Percentiles rank a stretch among this genome's conserved stretches.
Conservation (phyloP, 2,797 vertebrate species). For the Acropternis orthonyx region DNA sequence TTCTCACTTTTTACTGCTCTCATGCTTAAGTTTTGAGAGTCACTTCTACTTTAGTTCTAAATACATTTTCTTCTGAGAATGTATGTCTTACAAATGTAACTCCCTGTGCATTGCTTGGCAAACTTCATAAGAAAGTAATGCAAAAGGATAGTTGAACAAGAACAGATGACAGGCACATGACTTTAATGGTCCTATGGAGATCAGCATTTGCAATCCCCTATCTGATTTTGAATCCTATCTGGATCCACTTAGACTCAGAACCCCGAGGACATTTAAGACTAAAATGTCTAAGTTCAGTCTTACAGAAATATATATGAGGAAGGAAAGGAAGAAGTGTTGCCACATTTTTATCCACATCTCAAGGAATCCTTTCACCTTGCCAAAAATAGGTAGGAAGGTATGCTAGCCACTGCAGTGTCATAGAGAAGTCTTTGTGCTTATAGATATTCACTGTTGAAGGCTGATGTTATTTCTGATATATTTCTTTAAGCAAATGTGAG, state of each 20-base stretch:
- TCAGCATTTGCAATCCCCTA: neutral
- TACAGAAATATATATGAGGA: neutral
- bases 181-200: neutral
- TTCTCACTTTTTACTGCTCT: neutral
- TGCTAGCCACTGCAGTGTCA: neutral
- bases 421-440: neutral
- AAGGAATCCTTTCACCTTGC: neutral
- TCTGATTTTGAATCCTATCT: neutral
- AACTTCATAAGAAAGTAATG: neutral
- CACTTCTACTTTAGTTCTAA: neutral
- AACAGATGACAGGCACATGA: neutral
- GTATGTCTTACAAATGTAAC: neutral
- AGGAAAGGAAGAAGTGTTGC: neutral
- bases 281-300: neutral
- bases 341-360: neutral
- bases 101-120: neutral
- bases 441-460: neutral
- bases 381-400: neutral
- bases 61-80: neutral
- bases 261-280: neutral
- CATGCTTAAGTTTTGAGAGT: neutral
- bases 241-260: neutral
- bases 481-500: neutral
- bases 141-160: neutral
- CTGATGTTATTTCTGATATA: neutral